Evolutionary conservation across 2,888 invertebrate genomes (phyloP).

Genomic region (Apotomis turbidana): DNA sequence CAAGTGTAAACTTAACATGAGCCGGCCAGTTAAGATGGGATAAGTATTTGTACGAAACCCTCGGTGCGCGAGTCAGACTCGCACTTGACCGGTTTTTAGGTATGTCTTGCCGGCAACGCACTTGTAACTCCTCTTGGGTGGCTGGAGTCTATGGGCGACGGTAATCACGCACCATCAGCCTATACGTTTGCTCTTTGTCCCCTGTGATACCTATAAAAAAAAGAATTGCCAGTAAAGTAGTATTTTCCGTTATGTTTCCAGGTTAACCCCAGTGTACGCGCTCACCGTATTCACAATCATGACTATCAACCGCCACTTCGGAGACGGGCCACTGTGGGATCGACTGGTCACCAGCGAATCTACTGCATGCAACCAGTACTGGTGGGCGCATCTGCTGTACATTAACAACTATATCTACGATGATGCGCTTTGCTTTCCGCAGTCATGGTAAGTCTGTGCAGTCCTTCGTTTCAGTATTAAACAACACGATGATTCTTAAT

Average conservation of each 20-base stretch:
- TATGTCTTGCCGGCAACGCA: too few relatives aligned
- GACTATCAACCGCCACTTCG: slow-evolving; percentile 65
- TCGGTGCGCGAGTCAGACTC: too few relatives aligned
- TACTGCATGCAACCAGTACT: slow-evolving; percentile 66
- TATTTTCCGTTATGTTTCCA: slow-evolving; percentile 47
- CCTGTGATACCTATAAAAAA: not conserved
- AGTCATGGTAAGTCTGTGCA: slow-evolving; percentile 64
- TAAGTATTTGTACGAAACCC: too few relatives aligned
- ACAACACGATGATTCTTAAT: too few relatives aligned
- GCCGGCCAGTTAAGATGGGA: too few relatives aligned
- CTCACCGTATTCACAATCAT: slow-evolving; percentile 64
- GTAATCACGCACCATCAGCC: too few relatives aligned
- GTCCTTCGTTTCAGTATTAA: too few relatives aligned
- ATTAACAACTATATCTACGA: slow-evolving; percentile 54
- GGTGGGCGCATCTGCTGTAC: slow-evolving; percentile 52
- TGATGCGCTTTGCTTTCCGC: slow-evolving; percentile 62
- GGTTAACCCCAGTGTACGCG: slow-evolving; percentile 71
- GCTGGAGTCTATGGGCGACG: too few relatives aligned
- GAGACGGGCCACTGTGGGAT: slow-evolving; percentile 71
- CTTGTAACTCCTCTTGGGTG: too few relatives aligned
- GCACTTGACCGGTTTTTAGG: too few relatives aligned
- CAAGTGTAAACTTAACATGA: too few relatives aligned
- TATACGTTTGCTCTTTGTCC: too few relatives aligned
- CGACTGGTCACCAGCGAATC: slow-evolving; percentile 64
- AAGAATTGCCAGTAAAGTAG: not conserved